Evolutionary conservation across 2,888 invertebrate species (phyloP).

Genomic region (Oxytorus armatus): DNA sequence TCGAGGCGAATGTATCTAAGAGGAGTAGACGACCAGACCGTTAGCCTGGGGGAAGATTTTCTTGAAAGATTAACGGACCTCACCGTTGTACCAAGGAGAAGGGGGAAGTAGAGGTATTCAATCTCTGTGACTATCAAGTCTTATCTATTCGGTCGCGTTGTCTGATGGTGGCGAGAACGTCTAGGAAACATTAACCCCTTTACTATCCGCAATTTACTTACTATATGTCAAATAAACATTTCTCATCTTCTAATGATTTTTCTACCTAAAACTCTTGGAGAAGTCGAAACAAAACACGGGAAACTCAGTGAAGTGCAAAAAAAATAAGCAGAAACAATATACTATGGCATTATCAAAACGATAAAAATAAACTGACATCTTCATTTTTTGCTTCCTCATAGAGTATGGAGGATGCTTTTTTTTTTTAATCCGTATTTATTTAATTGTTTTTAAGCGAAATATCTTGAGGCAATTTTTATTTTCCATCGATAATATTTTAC

Average conservation of each 20-base stretch:
- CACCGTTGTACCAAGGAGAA: conserved; percentile 32
- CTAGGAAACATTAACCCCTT: conserved; percentile 45
- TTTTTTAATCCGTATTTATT: too few relatives aligned
- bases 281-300: background rate
- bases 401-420: too few relatives aligned
- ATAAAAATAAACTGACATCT: too few relatives aligned
- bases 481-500: too few relatives aligned
- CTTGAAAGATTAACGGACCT: conserved; percentile 61
- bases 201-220: conserved; percentile 27
- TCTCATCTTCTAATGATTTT: conserved; percentile 25
- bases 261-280: background rate
- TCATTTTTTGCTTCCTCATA: too few relatives aligned
- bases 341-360: too few relatives aligned
- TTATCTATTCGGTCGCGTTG: conserved; percentile 39
- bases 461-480: too few relatives aligned
- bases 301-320: background rate
- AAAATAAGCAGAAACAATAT: too few relatives aligned
- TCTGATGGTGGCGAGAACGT: conserved; percentile 13
- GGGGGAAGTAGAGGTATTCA: conserved; percentile 24
- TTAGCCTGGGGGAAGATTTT: conserved; percentile 53
- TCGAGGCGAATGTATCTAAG: conserved; percentile 20
- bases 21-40: conserved; percentile 49
- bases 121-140: conserved; percentile 45
- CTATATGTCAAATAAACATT: conserved; percentile 36
- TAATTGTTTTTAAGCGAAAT: too few relatives aligned